Evolutionary conservation across 2,113 vertebrate genomes (phyloP), one percentile per base, ranked within the genome.

Genomic region (Hyaena hyaena): DNA sequence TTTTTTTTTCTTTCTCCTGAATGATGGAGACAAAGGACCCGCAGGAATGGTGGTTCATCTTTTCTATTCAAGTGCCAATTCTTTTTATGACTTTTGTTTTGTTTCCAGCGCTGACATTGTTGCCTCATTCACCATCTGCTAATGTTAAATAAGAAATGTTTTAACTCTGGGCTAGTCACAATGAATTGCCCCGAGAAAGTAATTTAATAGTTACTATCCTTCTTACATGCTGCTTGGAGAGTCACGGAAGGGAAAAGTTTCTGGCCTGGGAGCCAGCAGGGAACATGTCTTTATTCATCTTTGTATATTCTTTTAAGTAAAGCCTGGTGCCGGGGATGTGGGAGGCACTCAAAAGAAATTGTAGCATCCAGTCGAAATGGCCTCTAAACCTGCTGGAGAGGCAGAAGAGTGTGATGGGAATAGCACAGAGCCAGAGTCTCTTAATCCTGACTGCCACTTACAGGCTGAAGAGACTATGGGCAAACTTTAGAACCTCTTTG

Each of bases 71-170:
- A 96, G 94, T 95, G 74, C 82, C 97, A 95, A 93, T 97, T 96
- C 93, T 66, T 97, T 98, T 97, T 97, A 98, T 96, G 86, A 94
- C 95, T 97, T 98, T 76, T 96, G 97, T 96, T 97, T 96, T 90
- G 91, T 97, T 94, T 87, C 86, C 88, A 50, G 58, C 88, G 65
- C 63, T 65, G 79, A 81, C 89, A 94, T 45, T 74, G 88, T 92
- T 96, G 90, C 74, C 92, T 98, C 87, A 68, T 96, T 98, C 86
- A 94, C 96, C 96, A 96, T 97, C 92, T 82, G 86, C 87, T 96
- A 95, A 93, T 95, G 88, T 89, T 96, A 96, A 98, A 88, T 90
- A 97, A 97, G 88, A 94, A 81, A 65, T 90, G 35, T 93, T 97
- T 97, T 97, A 95, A 96, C 95, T 97, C 73, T 83, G 87, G 81